A percentile compares a stretch with the other conserved stretches of the same genome.
These are phyloP conservation scores for Muscina levida DNA, from an alignment of 2,888 invertebrate genomes.

Conservation along the genomic window DNA sequence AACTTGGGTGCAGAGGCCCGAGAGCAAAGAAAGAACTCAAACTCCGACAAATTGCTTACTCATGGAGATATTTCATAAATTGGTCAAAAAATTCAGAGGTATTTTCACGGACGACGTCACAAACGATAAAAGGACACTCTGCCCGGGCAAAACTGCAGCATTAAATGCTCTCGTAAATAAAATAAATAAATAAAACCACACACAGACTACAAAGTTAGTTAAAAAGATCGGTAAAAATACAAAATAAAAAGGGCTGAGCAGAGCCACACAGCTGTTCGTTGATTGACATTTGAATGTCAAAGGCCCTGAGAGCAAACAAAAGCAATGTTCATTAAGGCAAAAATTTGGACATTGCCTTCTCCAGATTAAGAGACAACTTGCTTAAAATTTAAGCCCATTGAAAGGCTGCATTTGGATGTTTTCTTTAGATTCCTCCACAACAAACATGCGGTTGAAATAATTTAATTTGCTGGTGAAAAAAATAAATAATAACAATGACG, in stretches of 20 bases:
- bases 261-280: slow-evolving; percentile 49
- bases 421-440: too few relatives aligned
- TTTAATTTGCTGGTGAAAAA: too few relatives aligned
- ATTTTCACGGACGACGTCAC: not conserved
- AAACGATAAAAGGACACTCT: not conserved
- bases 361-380: too few relatives aligned
- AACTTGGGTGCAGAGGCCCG: not conserved
- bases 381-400: too few relatives aligned
- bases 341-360: too few relatives aligned
- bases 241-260: slow-evolving; percentile 53
- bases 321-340: too few relatives aligned
- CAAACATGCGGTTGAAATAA: too few relatives aligned
- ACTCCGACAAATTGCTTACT: slow-evolving; percentile 46
- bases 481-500: too few relatives aligned
- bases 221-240: slow-evolving; percentile 47
- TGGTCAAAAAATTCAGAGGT: not conserved
- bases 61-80: slow-evolving; percentile 33
- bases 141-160: too few relatives aligned
- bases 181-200: slow-evolving; percentile 42
- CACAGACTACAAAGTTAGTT: slow-evolving; percentile 14
- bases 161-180: too few relatives aligned
- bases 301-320: not conserved
- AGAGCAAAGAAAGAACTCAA: not conserved
- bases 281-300: slow-evolving; percentile 12
- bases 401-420: too few relatives aligned